Base-by-base conservation (phyloP, 2,113 vertebrate genomes). In the Noturus placidus region DNA sequence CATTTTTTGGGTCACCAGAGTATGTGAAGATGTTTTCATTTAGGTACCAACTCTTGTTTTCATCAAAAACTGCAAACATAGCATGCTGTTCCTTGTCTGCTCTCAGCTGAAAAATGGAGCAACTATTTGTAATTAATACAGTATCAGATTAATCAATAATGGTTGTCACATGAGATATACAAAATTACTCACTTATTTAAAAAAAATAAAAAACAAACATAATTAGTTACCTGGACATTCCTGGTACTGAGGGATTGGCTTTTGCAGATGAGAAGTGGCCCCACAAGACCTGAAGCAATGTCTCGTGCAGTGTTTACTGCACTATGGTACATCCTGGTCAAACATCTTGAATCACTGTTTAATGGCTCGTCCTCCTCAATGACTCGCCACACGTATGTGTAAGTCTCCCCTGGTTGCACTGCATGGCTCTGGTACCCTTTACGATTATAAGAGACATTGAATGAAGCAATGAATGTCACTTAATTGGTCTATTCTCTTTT, bases 41-140 rank as follows among this genome's bases (percentile, higher is more conserved):
- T 38, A 97, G 87, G 90, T 99, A 99, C 98, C 98, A 99, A 91
- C 98, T 99, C 94, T 96, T 97, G 91, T 99, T 99, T 92, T 99
- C 98, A 92, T 99, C 96, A 0, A 99, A 98, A 56, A 99, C 95
- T 2, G 96, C 93, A 90, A 99, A 97, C 91, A 97, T 90, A 0
- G 95, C 95, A 35, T 97, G 96, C 89, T 99, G 98, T 89, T 99
- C 98, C 11, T 93, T 95, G 88, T 99, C 98, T 79, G 97, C 96
- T 86, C 95, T 96, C 90, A 96, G 93, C 98, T 99, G 91, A 5
- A 77, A 84, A 92, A 92, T 61, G 22, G 78, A 81, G 25, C 15
- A 79, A 61, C 10, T 61, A 6, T 59, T 81, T 81, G 11, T 38
- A 59, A 81, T 5, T 59, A 57, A 81, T 30, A 17, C 54, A 17